A percentile compares a stretch with the other conserved stretches of the same genome.
These are phyloP conservation scores for Ctenopoma kingsleyae DNA, from an alignment of 2,797 vertebrate species.

Conservation along the genomic window DNA sequence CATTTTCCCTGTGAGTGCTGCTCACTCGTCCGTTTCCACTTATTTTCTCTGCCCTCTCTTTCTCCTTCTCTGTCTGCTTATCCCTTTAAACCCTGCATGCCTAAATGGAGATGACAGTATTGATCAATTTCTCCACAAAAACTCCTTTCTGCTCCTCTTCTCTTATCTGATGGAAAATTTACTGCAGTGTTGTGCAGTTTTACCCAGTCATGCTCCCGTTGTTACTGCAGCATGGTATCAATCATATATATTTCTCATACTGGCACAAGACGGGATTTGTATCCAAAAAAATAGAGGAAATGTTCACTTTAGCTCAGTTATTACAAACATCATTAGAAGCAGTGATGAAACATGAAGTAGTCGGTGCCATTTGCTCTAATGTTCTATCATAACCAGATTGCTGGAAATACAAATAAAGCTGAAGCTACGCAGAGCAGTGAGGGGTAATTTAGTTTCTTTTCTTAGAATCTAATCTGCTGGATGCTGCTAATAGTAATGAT, in stretches of 20 bases:
- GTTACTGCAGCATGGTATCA: slow-evolving; percentile 13
- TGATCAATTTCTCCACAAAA: slow-evolving; percentile 31
- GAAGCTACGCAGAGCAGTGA: background rate
- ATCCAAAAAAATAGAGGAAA: background rate
- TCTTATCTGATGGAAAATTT: slow-evolving; percentile 35
- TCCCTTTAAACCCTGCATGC: slow-evolving; percentile 31
- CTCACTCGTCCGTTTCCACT: slow-evolving; percentile 27
- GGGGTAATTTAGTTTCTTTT: slow-evolving; percentile 11
- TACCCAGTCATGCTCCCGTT: slow-evolving; percentile 20
- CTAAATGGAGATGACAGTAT: slow-evolving; percentile 56
- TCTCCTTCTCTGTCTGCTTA: slow-evolving; percentile 39
- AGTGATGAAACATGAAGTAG: background rate
- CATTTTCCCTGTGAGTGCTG: slow-evolving; percentile 34
- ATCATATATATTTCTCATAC: background rate
- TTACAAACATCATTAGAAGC: background rate
- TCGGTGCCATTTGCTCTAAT: background rate
- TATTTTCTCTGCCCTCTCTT: slow-evolving; percentile 42
- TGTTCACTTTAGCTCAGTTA: background rate
- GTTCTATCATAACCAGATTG: background rate
- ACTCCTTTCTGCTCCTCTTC: slow-evolving; percentile 3
- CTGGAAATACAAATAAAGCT: slow-evolving; percentile 1
- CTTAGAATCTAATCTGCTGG: slow-evolving; percentile 36
- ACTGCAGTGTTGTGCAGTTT: slow-evolving; percentile 32
- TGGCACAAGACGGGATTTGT: background rate
- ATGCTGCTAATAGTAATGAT: slow-evolving; percentile 29